Conservation (phyloP, 64 coral and sea anemone species). For the Orbicella faveolata region DNA sequence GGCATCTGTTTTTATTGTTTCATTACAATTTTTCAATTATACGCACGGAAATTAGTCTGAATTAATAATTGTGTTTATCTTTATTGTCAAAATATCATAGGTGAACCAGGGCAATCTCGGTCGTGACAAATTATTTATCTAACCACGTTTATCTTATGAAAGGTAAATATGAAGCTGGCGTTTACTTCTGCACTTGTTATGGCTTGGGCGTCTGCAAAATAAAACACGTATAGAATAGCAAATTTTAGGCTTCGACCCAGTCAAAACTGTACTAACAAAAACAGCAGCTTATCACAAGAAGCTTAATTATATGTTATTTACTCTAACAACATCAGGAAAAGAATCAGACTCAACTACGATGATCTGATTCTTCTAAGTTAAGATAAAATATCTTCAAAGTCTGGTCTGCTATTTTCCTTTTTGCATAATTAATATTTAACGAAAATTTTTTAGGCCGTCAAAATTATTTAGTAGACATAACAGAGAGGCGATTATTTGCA, state of each 20-base stretch:
- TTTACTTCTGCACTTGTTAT: neutral
- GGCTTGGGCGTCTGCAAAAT: neutral
- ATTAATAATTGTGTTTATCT: neutral
- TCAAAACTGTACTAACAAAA: neutral
- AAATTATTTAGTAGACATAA: neutral
- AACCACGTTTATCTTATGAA: neutral
- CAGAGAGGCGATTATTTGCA: neutral
- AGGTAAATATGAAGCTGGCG: neutral
- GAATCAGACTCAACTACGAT: neutral
- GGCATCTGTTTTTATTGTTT: neutral
- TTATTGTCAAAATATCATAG: neutral
- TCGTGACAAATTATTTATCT: neutral
- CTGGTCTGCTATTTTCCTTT: neutral
- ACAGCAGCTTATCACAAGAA: neutral
- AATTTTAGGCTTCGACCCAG: neutral
- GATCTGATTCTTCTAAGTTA: neutral
- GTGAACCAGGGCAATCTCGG: neutral
- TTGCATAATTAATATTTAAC: conserved; percentile 13
- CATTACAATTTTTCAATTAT: conserved; percentile 17
- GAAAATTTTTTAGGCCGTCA: neutral
- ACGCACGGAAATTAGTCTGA: neutral
- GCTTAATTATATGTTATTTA: neutral
- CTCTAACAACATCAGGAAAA: neutral
- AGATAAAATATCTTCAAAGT: neutral
- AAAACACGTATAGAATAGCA: neutral